Evolutionary conservation across 2,113 vertebrate genomes (phyloP).

Genomic region (Nothocercus julius): DNA sequence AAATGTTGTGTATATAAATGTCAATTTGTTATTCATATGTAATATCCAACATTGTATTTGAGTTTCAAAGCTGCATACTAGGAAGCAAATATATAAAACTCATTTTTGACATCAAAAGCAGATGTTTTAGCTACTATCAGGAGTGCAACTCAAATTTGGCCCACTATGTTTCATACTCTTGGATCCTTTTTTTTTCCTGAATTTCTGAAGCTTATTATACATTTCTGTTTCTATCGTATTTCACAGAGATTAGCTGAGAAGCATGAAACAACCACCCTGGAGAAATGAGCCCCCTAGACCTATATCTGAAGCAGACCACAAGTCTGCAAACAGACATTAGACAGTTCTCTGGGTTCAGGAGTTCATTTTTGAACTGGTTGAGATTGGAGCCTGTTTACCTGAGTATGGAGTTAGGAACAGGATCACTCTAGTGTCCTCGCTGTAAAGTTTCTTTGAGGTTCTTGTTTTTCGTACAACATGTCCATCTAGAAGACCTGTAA

Average conservation of each 20-base stretch:
- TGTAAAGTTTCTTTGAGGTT: neutral
- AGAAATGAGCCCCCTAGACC: neutral
- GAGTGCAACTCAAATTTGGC: neutral
- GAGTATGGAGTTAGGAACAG: neutral
- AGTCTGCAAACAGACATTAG: neutral
- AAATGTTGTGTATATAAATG: neutral
- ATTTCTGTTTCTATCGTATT: neutral
- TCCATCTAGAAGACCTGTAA: slow-evolving; percentile 6
- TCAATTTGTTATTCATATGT: neutral
- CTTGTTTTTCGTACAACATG: neutral
- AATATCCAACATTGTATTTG: neutral
- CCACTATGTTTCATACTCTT: neutral
- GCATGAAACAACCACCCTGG: neutral
- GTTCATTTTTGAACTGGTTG: neutral
- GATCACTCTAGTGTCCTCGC: neutral
- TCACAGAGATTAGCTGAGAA: neutral
- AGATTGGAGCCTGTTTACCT: neutral
- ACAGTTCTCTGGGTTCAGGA: neutral
- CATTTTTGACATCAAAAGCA: neutral
- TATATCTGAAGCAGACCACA: neutral
- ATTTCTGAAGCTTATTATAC: neutral
- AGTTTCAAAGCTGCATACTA: neutral
- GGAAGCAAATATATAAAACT: neutral
- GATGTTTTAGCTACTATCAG: neutral
- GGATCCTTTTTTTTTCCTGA: neutral